phyloP scores from a whole-genome alignment of 2,113 vertebrate species.

The Triplophysa rosa region DNA sequence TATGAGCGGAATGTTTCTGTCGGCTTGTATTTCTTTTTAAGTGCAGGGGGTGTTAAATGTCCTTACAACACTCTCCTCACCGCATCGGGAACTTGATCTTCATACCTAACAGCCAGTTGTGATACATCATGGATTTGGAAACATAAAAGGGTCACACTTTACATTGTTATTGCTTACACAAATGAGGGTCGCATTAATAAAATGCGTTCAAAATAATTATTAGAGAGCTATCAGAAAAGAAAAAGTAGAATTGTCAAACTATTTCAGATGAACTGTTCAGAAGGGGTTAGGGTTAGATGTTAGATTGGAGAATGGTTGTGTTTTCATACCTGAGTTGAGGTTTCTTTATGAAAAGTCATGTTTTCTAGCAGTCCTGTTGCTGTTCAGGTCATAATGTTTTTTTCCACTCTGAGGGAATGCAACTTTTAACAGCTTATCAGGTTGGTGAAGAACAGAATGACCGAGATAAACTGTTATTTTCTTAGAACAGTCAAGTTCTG shows the following conservation, averaged over 20 bases:
- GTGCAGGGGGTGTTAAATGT: constrained; percentile 17
- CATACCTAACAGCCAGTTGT: constrained; percentile 22
- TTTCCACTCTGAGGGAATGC: background rate
- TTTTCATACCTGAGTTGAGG: constrained; percentile 20
- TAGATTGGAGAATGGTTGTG: constrained; percentile 23
- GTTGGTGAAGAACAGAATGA: constrained; percentile 3
- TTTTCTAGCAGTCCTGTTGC: background rate
- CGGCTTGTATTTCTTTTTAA: constrained; percentile 29
- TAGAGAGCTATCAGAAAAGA: background rate
- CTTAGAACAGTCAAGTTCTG: background rate
- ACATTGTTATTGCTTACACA: background rate
- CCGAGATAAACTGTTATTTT: background rate
- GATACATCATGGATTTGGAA: constrained; percentile 35
- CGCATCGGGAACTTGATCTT: constrained; percentile 26
- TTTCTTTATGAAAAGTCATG: constrained; percentile 12
- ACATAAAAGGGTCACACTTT: constrained; percentile 17
- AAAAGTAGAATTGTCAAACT: background rate
- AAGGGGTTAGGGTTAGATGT: background rate
- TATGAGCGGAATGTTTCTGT: background rate
- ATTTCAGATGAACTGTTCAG: too few species aligned
- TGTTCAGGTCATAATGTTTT: background rate
- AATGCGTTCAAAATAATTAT: background rate
- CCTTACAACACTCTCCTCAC: constrained; percentile 23
- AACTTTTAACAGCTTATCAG: background rate
- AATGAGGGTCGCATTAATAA: background rate